Base-by-base conservation (phyloP, 2,888 invertebrate genomes). In the Drosophila anceps region DNA sequence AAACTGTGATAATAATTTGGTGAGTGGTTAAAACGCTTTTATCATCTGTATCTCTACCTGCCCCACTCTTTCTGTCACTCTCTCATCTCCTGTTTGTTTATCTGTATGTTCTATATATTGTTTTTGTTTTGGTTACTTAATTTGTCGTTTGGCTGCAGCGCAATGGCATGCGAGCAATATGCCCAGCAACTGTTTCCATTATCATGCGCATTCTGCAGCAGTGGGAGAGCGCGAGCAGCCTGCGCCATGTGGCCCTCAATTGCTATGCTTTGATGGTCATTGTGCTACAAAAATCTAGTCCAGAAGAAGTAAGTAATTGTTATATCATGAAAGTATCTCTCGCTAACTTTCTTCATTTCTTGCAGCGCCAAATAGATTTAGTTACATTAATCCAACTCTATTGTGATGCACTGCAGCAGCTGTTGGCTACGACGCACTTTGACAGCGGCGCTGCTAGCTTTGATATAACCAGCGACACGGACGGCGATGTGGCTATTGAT, bases 151-250 rank as follows among this genome's bases (percentile, higher is more conserved):
- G 39, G 39, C 24, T 46, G 33, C 93, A 95, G 93, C 93, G 93
- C 61, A 95, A 95, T 93, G 95, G 95, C 46, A 92, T 95, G 90
- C 93, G 94, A 75, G 94, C 94, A 51, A 94, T 95, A 72, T 95
- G 94, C 79, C 95, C 95, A 18, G 95, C 95, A 24, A 95, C 95
- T 13, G 93, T 95, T 58, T 94, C 94, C 70, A 93, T 95, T 64
- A 91, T 95, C 57, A 93, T 94, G 85, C 93, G 93, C 79, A 93
- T 94, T n/a, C 92, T 95, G 53, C 91, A 93, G 64, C 91, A 91
- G 62, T 92, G 93, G 85, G 94, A 94, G 74, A 91, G 92, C 35
- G 81, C 92, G 39, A 82, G 85, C 72, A 89, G 90, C 33, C 86
- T 94, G 35, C 93, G 94, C 48, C 86, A 91, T 58, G 91, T 93